These are phyloP conservation scores for Hyla sarda DNA, from an alignment of 2,113 vertebrate genomes.

Conservation along the genomic window DNA sequence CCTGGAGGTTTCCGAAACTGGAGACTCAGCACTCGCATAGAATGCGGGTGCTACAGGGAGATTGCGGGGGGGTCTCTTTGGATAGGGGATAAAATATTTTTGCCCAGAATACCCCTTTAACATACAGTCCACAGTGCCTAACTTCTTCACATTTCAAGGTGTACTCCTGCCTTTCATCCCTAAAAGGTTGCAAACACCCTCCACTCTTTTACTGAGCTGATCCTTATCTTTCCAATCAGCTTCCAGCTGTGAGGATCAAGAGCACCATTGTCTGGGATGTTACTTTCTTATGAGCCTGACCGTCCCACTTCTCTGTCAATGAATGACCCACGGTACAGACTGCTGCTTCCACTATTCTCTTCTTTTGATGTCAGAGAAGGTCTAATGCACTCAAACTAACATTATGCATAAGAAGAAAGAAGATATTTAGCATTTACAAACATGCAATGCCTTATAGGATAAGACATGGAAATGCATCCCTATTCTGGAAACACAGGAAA, in stretches of 20 bases:
- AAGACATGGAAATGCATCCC: not conserved
- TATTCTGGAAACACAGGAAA: not conserved
- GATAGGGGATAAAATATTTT: too few species aligned
- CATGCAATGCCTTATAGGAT: not conserved
- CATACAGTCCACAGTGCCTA: too few species aligned
- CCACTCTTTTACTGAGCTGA: constrained; percentile 18
- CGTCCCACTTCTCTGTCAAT: not conserved
- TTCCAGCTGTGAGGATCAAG: constrained; percentile 50
- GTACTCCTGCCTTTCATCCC: not conserved
- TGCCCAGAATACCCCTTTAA: too few species aligned
- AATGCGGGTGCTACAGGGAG: too few species aligned
- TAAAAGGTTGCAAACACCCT: not conserved
- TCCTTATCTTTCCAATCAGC: constrained; percentile 6
- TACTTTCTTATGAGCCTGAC: constrained; percentile 6
- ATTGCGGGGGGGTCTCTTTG: too few species aligned
- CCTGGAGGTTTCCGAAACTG: too few species aligned
- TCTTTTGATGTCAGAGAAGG: not conserved
- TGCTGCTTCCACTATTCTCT: not conserved
- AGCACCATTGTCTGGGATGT: not conserved
- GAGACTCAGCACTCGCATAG: too few species aligned
- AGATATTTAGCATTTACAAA: not conserved
- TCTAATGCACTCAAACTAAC: not conserved
- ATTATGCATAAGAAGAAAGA: not conserved
- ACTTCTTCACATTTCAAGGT: not conserved
- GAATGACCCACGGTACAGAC: not conserved